Conservation (phyloP, 1,140 invertebrate genomes). For the Hylaeus volcanicus region DNA sequence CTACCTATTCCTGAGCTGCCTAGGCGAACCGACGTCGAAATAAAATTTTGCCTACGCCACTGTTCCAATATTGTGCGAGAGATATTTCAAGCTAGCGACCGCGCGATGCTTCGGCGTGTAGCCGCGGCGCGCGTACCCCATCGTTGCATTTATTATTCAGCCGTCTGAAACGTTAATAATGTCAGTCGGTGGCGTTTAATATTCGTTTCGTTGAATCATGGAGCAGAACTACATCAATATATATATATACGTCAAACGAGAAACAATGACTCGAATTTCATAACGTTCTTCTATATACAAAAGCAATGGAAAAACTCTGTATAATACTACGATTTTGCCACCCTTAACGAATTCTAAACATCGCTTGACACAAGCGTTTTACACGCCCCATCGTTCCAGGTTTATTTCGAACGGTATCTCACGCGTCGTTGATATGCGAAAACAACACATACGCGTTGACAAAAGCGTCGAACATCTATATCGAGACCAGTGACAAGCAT, state of each 20-base stretch:
- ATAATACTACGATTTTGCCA: too few species aligned
- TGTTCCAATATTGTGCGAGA: slow-evolving; percentile 59
- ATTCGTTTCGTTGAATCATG: slow-evolving; percentile 42
- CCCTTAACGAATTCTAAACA: too few species aligned
- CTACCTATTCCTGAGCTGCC: neutral
- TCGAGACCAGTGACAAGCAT: too few species aligned
- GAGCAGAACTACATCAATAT: slow-evolving; percentile 14
- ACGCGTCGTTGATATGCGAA: too few species aligned
- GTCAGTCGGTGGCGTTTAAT: slow-evolving; percentile 56
- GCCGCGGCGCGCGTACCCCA: slow-evolving; percentile 28
- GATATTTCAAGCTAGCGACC: slow-evolving; percentile 56
- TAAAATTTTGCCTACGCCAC: slow-evolving; percentile 62
- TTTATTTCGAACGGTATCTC: too few species aligned
- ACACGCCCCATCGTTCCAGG: too few species aligned
- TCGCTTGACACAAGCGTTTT: too few species aligned
- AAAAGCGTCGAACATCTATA: too few species aligned
- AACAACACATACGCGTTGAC: too few species aligned
- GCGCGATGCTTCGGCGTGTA: slow-evolving; percentile 29
- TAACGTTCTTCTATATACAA: too few species aligned
- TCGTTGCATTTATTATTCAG: slow-evolving; percentile 64
- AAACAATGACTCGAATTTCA: too few species aligned
- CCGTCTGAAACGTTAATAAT: slow-evolving; percentile 59
- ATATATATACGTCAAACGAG: neutral
- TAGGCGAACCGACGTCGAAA: slow-evolving; percentile 29
- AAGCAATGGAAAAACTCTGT: too few species aligned